These are phyloP conservation scores for Hesperia comma DNA, from an alignment of 2,888 invertebrate genomes.

Conservation along the genomic window DNA sequence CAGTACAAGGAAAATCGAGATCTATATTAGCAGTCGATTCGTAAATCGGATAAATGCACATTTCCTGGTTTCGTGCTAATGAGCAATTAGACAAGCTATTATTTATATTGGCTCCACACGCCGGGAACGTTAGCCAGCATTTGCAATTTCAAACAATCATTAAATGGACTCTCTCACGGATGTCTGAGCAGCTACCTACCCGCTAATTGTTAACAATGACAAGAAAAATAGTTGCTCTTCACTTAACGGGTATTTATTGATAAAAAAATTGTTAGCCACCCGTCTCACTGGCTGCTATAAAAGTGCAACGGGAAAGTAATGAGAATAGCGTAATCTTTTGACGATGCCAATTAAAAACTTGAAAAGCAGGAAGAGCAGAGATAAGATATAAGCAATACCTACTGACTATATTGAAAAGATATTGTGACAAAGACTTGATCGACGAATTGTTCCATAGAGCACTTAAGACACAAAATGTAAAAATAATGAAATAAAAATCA, in stretches of 20 bases:
- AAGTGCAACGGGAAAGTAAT: not conserved
- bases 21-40: conserved; percentile 6
- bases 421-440: too few relatives aligned
- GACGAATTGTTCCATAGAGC: too few relatives aligned
- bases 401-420: too few relatives aligned
- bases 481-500: too few relatives aligned
- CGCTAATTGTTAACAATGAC: conserved; percentile 64
- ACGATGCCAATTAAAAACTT: too few relatives aligned
- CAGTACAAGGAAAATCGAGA: too few relatives aligned
- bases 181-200: conserved; percentile 45
- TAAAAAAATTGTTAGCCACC: conserved; percentile 20
- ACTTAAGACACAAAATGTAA: too few relatives aligned
- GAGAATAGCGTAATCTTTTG: too few relatives aligned
- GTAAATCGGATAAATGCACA: conserved; percentile 27
- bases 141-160: conserved; percentile 63
- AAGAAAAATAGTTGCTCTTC: conserved; percentile 60
- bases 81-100: conserved; percentile 58
- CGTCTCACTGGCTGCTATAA: not conserved
- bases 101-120: conserved; percentile 55
- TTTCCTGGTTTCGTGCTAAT: conserved; percentile 52
- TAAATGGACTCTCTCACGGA: conserved; percentile 54
- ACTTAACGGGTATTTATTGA: conserved; percentile 46
- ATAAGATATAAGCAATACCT: too few relatives aligned
- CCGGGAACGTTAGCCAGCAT: conserved; percentile 52
- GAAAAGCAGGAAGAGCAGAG: too few relatives aligned